phyloP scores from a whole-genome alignment of 2,888 invertebrate genomes.

The Mantis religiosa region DNA sequence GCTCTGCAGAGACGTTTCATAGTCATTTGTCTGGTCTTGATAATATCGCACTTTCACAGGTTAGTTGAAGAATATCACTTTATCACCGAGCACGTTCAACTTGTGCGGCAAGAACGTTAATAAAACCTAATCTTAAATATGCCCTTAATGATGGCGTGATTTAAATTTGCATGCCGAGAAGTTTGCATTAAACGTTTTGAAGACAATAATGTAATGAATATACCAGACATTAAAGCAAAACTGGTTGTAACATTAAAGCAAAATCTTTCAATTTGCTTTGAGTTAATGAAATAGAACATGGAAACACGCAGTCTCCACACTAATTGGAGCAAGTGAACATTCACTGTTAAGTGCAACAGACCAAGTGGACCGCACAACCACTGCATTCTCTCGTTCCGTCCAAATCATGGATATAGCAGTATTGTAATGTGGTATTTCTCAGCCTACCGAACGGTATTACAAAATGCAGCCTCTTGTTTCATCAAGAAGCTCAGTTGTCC shows the following conservation, averaged over 20 bases:
- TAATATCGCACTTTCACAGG: background rate
- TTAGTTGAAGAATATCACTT: background rate
- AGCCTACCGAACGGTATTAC: no score
- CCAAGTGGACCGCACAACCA: no score
- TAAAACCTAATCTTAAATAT: background rate
- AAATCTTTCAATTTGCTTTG: no score
- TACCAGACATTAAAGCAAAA: background rate
- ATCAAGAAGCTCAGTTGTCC: no score
- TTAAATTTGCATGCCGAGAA: background rate
- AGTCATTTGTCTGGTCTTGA: background rate
- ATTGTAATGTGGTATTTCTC: no score
- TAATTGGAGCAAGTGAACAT: no score
- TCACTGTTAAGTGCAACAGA: no score
- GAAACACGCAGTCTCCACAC: no score
- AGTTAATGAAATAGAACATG: no score
- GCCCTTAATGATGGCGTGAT: background rate
- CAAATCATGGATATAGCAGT: no score
- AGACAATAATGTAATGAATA: background rate
- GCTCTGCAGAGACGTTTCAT: background rate
- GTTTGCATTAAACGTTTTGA: background rate
- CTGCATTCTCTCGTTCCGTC: no score
- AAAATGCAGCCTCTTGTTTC: no score
- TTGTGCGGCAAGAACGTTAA: background rate
- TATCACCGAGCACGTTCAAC: background rate
- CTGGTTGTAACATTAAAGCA: background rate